Percentiles rank a stretch among this genome's conserved stretches.
Evolutionary conservation across 2,797 vertebrate genomes (phyloP).

Genomic region (Myotis vivesi): DNA sequence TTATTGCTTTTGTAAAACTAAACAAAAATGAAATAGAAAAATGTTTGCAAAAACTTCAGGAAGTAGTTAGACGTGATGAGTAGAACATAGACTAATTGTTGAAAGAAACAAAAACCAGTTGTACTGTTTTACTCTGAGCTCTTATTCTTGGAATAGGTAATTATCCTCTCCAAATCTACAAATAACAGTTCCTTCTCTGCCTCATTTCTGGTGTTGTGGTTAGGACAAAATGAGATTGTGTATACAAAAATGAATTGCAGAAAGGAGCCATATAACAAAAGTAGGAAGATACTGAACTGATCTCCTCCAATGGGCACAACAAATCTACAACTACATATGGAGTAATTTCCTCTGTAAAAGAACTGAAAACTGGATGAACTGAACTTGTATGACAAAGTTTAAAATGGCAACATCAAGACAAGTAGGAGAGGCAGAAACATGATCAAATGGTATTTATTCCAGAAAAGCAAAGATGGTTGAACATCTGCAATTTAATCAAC

Average conservation of each 20-base stretch:
- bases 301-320: background rate
- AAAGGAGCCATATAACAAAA: background rate
- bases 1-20: constrained; percentile 35
- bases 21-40: constrained; percentile 19
- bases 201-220: background rate
- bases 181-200: background rate
- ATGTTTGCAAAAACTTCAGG: constrained; percentile 6
- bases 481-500: too few species aligned
- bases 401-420: background rate
- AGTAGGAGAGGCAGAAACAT: background rate
- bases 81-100: background rate
- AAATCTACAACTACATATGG: background rate
- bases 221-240: background rate
- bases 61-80: background rate
- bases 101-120: background rate
- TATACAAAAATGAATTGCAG: background rate
- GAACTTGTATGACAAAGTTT: background rate
- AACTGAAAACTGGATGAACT: background rate
- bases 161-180: background rate
- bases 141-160: background rate
- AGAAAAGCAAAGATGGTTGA: too few species aligned
- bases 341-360: background rate
- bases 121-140: background rate
- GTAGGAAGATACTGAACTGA: background rate
- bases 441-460: too few species aligned